These are phyloP conservation scores for Eleutherodactylus coqui DNA, from an alignment of 2,797 vertebrate species.

Conservation along the genomic window DNA sequence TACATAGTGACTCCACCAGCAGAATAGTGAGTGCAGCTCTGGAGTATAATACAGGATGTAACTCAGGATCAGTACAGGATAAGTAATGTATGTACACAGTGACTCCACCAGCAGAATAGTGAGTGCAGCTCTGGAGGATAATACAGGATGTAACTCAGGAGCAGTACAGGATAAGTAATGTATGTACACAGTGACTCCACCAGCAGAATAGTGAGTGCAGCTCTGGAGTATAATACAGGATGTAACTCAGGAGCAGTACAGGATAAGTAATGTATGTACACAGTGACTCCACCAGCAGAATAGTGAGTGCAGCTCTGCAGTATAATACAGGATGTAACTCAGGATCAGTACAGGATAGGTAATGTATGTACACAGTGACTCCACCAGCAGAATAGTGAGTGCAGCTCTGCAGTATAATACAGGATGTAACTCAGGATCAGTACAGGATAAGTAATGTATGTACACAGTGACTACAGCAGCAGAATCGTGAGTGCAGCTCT, in stretches of 20 bases:
- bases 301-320: not conserved
- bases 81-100: slow-evolving; percentile 1
- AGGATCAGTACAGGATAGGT: not conserved
- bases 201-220: slow-evolving; percentile 1
- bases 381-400: not conserved
- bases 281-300: not conserved
- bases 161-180: no score
- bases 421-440: not conserved
- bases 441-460: not conserved
- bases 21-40: slow-evolving; percentile 11
- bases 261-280: not conserved
- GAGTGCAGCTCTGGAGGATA: not conserved
- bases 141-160: no score
- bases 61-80: no score
- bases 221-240: not conserved
- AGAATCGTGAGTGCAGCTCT: not conserved
- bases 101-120: not conserved
- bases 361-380: not conserved
- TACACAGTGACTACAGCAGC: not conserved
- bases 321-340: no score
- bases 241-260: no score
- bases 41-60: not conserved
- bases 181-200: not conserved
- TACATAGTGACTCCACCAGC: not conserved
- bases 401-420: slow-evolving; percentile 1